Base-by-base conservation (phyloP, 2,113 vertebrate genomes). In the Phainopepla nitens region DNA sequence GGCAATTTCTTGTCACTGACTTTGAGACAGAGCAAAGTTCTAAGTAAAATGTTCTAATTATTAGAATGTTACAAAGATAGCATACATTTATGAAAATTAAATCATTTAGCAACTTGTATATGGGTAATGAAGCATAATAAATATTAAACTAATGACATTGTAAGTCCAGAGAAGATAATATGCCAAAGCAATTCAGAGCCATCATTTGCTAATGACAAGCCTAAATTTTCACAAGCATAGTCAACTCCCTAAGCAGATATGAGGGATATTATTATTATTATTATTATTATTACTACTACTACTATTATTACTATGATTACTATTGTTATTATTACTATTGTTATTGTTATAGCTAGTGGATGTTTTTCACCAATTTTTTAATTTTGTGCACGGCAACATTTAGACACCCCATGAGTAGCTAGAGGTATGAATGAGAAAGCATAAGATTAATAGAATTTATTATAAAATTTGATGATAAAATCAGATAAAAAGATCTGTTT, bases 121-220 rank as follows among this genome's bases (percentile, higher is more conserved):
- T 60, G 82, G 78, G 81, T 97, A 96, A 97, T 96, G 93, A 96
- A 96, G 69, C 17, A 0, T 75, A 97, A 93, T 91, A 91, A 96
- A 91, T 93, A 91, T 91, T 96, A 95, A 95, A 90, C 50, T 93
- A 96, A 96, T 94, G 77, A 78, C 77, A 93, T 45, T 92, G 36
- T 87, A 96, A 91, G 53, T 60, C 71, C 70, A 90, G 18, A 60
- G 66, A 94, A 95, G 62, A 94, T 77, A 89, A 88, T 62, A 89
- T 22, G 36, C 45, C 83, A 92, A 90, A 90, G 79, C 17, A 80
- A 94, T 90, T 95, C 79, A 95, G 31, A 81, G 50, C 15, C 75
- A 83, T 79, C 33, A 72, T 93, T 85, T 82, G 11, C 64, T 29
- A 82, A 82, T 54, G 71, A 51, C 29, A 57, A 82, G 57, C 39